These are phyloP conservation scores for Myripristis murdjan DNA, from an alignment of 2,797 vertebrate genomes.

Conservation along the genomic window DNA sequence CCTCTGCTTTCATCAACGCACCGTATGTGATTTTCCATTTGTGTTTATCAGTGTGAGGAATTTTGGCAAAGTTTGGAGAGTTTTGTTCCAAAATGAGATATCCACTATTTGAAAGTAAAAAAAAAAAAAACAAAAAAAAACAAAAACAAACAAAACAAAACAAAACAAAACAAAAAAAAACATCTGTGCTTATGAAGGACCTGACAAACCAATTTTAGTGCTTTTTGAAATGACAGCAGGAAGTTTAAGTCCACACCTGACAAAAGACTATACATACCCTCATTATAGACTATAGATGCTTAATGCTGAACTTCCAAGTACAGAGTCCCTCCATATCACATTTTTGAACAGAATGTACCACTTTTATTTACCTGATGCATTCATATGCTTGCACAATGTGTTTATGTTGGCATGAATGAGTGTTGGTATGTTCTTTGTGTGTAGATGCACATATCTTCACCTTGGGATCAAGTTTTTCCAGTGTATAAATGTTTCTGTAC, in stretches of 20 bases:
- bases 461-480: conserved; percentile 48
- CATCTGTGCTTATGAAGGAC: not conserved
- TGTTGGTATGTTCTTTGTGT: conserved; percentile 19
- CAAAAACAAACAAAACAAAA: too few species aligned
- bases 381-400: not conserved
- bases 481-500: not conserved
- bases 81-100: conserved; percentile 2
- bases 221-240: not conserved
- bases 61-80: not conserved
- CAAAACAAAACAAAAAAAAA: not conserved
- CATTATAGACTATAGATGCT: too few species aligned
- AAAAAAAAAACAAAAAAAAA: not conserved
- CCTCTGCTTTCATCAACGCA: too few species aligned
- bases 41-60: not conserved
- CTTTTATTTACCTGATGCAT: not conserved
- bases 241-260: not conserved
- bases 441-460: conserved; percentile 45
- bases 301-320: not conserved
- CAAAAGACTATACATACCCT: not conserved
- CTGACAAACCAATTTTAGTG: not conserved
- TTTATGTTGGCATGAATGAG: not conserved
- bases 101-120: not conserved
- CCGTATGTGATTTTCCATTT: not conserved
- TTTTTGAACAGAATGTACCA: not conserved
- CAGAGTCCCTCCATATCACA: too few species aligned